Percentiles rank a stretch among this genome's conserved stretches.
Evolutionary conservation across 2,797 vertebrate genomes (phyloP).

Genomic region (Pangasius sanitwongsei): DNA sequence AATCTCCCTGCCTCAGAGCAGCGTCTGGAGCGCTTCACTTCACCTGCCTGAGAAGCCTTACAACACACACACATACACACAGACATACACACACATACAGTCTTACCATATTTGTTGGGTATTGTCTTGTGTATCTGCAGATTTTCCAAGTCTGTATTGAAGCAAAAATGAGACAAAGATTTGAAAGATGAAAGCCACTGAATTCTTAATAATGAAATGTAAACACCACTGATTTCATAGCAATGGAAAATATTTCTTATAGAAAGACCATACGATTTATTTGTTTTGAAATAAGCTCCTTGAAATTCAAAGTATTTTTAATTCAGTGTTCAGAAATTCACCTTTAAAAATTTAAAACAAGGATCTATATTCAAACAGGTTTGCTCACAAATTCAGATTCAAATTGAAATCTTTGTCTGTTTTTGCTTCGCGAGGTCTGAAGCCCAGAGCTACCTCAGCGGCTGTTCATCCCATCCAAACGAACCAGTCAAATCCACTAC

Average conservation of each 20-base stretch:
- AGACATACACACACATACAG: background rate
- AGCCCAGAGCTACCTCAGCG: background rate
- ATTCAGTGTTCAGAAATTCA: background rate
- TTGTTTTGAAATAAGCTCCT: too few relatives aligned
- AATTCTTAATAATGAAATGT: background rate
- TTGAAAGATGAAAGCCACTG: background rate
- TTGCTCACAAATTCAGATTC: background rate
- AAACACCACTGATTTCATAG: background rate
- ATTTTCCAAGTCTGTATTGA: background rate
- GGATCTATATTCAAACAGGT: background rate
- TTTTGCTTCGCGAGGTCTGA: background rate
- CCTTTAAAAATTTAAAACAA: background rate
- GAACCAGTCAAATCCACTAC: background rate
- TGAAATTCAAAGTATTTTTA: background rate
- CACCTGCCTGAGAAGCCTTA: background rate
- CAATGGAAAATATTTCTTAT: background rate
- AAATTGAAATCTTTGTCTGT: background rate
- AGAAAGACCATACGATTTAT: background rate
- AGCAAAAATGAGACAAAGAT: background rate
- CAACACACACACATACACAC: slow-evolving; percentile 12
- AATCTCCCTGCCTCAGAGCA: slow-evolving; percentile 44
- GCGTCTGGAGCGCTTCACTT: slow-evolving; percentile 41
- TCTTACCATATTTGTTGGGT: background rate
- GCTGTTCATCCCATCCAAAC: background rate
- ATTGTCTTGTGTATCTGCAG: background rate